Evolutionary conservation across 2,888 invertebrate species (phyloP).

Genomic region (Strigamia maritima): DNA sequence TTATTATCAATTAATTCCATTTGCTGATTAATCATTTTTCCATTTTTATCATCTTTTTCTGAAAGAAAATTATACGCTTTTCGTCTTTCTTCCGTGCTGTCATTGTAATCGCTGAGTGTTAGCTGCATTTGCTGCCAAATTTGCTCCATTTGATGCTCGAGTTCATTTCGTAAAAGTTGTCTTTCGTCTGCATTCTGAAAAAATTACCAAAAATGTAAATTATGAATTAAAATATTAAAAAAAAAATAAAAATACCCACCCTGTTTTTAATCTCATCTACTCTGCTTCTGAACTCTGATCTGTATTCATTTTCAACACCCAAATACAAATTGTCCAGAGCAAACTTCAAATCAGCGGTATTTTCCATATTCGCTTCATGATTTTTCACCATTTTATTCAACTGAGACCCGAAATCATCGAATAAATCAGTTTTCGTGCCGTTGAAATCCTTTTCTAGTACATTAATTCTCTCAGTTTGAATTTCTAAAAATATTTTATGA

Average conservation of each 20-base stretch:
- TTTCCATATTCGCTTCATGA: not conserved
- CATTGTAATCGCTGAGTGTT: not conserved
- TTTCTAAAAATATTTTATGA: constrained; percentile 4
- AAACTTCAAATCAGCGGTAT: constrained; percentile 21
- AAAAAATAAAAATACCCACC: not conserved
- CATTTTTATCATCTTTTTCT: constrained; percentile 3
- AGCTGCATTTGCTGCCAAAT: constrained; percentile 33
- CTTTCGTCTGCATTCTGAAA: constrained; percentile 24
- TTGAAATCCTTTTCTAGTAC: not conserved
- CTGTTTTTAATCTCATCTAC: constrained; percentile 25
- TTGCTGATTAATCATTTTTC: not conserved
- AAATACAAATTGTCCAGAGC: not conserved
- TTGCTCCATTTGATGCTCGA: constrained; percentile 15
- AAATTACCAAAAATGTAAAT: not conserved
- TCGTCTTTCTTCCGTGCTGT: not conserved
- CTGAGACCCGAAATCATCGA: not conserved
- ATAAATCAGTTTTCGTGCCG: not conserved
- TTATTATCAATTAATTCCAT: constrained; percentile 25
- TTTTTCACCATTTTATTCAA: not conserved
- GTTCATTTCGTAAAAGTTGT: not conserved
- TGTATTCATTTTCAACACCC: constrained; percentile 7
- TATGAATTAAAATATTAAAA: not conserved
- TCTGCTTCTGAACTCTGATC: constrained; percentile 22
- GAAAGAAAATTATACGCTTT: constrained; percentile 14
- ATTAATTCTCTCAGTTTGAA: not conserved